Base-by-base conservation (phyloP, 2,888 invertebrate genomes). In the Syrphus vitripennis region DNA sequence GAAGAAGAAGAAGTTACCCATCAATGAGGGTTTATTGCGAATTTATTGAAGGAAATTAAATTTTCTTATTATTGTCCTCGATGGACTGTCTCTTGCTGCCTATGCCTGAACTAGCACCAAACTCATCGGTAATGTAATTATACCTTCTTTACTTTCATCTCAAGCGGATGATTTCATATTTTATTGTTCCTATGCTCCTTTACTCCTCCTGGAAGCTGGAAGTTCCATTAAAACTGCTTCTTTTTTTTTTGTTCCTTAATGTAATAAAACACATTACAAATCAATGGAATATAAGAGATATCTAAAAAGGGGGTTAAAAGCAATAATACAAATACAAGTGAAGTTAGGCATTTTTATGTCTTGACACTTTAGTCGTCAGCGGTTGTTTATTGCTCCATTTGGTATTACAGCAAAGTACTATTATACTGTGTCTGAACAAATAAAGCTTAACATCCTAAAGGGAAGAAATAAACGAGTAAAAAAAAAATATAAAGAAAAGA, bases 81-180 rank as follows among this genome's bases (percentile, higher is more conserved):
- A 72, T 75, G 72, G 71, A 76, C 71, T 76, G 55, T 34, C 65
- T 7, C 9, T 1, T n/a, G n/a, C n/a, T n/a, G n/a, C 29, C 42
- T 9, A 1, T 37, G 55, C 12, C 24, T 1, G 19, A 3, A 10
- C 26, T 9, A 55, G 9, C 9, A 16, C 29, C 29, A 29, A 50
- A 50, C 50, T 24, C 29, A 72, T 74, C 53, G 63, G 69, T 75
- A 74, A 50, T 29, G 59, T 80, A 83, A 83, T 79, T 83, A 79
- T 57, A 70, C 50, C 42, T 45, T 6, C n/a, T 37, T 34, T 71
- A 37, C 26, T 37, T 76, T 37, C 53, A 10, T 31, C 69, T 77
- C 76, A 81, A 84, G 81, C 61, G 81, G 71, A 84, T 81, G 71
- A 81, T 81, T 84, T 81, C 76, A 84, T 84, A 81, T 84, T 84